Percentiles rank a stretch among this genome's conserved stretches.
These are phyloP conservation scores for Poeciliopsis presidionis DNA, from an alignment of 2,797 vertebrate species.

Conservation along the genomic window DNA sequence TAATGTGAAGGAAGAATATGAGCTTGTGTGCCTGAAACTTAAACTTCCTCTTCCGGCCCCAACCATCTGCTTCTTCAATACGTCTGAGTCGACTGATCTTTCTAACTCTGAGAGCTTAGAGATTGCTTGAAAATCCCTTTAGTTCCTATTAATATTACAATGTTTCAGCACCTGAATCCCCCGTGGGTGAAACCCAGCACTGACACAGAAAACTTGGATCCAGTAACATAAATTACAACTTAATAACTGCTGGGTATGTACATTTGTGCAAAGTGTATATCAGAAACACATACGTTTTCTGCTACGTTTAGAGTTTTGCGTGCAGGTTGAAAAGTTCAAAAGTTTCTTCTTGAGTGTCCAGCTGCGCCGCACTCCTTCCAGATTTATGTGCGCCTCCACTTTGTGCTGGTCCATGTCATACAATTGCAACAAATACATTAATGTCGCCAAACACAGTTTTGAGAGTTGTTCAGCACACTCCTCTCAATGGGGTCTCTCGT, in stretches of 20 bases:
- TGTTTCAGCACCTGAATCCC: neutral
- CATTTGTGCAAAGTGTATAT: neutral
- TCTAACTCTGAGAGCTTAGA: neutral
- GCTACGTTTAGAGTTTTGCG: too few species aligned
- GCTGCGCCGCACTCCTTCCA: neutral
- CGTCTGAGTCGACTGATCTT: neutral
- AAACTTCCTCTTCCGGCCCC: neutral
- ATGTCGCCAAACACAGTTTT: neutral
- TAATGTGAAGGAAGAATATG: neutral
- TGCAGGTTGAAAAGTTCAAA: too few species aligned
- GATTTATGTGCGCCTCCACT: neutral
- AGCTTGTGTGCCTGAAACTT: neutral
- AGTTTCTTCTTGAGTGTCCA: neutral
- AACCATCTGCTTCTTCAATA: slow-evolving; percentile 34
- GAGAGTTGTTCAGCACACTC: neutral
- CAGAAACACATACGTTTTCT: neutral
- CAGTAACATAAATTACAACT: neutral
- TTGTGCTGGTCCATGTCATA: neutral
- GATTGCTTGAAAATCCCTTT: neutral
- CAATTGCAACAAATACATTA: neutral
- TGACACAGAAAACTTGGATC: neutral
- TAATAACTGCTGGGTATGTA: neutral
- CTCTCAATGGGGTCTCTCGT: neutral
- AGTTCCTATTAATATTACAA: neutral
- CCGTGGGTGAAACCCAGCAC: neutral